Evolutionary conservation across 2,113 vertebrate species (phyloP).

Genomic region (Oenanthe oenanthe): DNA sequence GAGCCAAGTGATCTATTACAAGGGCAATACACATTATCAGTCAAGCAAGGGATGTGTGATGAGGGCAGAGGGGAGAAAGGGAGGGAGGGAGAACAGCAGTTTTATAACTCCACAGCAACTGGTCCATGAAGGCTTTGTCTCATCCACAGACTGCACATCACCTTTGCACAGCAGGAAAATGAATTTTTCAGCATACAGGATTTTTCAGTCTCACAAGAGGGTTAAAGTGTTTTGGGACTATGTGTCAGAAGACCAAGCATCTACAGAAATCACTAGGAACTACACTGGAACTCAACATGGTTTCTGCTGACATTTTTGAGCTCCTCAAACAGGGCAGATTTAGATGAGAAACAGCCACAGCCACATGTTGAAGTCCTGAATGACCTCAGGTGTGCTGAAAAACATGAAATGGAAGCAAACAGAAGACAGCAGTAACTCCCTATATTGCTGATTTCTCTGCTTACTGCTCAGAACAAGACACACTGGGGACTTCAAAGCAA

Average conservation of each 20-base stretch:
- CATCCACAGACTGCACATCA: neutral
- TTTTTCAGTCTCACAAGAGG: neutral
- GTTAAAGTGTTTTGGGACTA: neutral
- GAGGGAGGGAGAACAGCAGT: neutral
- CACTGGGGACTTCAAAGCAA: neutral
- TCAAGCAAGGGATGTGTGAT: neutral
- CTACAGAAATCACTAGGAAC: neutral
- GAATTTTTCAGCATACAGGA: neutral
- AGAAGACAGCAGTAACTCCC: neutral
- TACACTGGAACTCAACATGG: neutral
- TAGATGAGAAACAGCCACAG: neutral
- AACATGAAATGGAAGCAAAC: neutral
- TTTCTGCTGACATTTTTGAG: neutral
- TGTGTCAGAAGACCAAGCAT: neutral
- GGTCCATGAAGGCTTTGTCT: neutral
- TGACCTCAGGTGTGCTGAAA: neutral
- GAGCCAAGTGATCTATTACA: neutral
- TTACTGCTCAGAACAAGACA: neutral
- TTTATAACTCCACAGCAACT: neutral
- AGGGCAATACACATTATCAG: neutral
- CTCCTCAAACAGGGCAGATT: neutral
- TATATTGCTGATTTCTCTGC: neutral
- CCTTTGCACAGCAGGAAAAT: neutral
- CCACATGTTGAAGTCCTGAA: neutral
- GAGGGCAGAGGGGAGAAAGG: neutral